These are phyloP conservation scores for Ophraella communa DNA, from an alignment of 2,888 invertebrate genomes.

Conservation along the genomic window DNA sequence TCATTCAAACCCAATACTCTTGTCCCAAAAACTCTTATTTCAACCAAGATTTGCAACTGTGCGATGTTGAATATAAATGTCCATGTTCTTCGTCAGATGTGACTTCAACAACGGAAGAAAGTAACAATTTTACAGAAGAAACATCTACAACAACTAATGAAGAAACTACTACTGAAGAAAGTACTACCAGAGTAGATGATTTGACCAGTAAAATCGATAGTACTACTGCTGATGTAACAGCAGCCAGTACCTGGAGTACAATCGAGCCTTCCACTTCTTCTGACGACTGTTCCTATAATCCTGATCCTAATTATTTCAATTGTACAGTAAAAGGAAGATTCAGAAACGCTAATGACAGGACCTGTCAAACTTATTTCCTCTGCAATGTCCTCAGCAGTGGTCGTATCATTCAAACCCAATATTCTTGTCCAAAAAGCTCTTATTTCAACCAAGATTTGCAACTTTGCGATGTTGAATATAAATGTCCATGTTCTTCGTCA, in stretches of 20 bases:
- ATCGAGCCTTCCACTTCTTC: background rate
- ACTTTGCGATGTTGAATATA: slow-evolving; percentile 53
- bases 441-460: slow-evolving; percentile 39
- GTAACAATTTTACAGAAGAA: no score
- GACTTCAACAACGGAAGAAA: no score
- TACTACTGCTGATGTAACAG: background rate
- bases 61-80: no score
- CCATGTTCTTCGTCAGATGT: no score
- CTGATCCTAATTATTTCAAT: slow-evolving; percentile 25
- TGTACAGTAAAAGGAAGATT: slow-evolving; percentile 58
- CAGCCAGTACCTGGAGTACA: background rate
- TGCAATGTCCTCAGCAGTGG: slow-evolving; percentile 41
- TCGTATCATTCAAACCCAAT: slow-evolving; percentile 49
- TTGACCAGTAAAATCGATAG: background rate
- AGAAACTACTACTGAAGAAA: background rate
- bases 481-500: slow-evolving; percentile 48
- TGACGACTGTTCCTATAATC: background rate
- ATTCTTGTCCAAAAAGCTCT: slow-evolving; percentile 39
- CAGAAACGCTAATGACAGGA: slow-evolving; percentile 55
- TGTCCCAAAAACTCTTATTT: no score
- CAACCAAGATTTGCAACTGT: no score
- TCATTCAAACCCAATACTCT: no score
- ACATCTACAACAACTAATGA: background rate
- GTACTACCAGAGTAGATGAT: no score
- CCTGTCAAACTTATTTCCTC: slow-evolving; percentile 42